Base-by-base conservation (phyloP, 2,888 invertebrate genomes). In the Clunio marinus region DNA sequence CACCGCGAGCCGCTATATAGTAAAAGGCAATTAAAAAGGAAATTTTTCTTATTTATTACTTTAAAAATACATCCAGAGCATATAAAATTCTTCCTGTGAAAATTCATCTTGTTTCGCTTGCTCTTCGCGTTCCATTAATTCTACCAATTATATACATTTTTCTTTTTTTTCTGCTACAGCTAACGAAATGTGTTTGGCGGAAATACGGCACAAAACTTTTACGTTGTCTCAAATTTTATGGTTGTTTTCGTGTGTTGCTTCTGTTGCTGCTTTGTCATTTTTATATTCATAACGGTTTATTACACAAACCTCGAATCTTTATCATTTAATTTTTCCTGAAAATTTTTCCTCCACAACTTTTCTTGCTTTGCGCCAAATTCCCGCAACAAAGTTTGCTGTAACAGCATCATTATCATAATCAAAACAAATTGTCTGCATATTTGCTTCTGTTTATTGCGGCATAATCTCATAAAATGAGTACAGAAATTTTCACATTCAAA, bases 11-110 rank as follows among this genome's bases (percentile, higher is more conserved):
- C 10, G 66, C 55, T 51, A 32, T 55, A 28, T 25, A 66, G 66
- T 25, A 32, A 51, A 51, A 57, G 46, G 66, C 66, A 66, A 66
- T 66, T 66, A 66, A 66, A 45, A 66, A 66, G 66, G 46, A 57
- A 57, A 57, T 57, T 57, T 57, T 57, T 57, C 57, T 27, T 27
- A 66, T 66, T 66, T 66, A 66, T 66, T 66, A 66, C 66, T 66
- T 66, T 66, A 66, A 66, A 66, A 66, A 66, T 45, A 66, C 51
- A 66, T 66, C 28, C 55, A 28, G 55, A 66, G 24, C 51, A 66
- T 55, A 66, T 41, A 57, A 57, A 57, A 51, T 20, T 37, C 35
- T 17, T 15, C 60, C 7, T 60, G 22, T 32, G 27, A 60, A 8
- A 25, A 63, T 41, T 25, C 62, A 41, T 35, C 62, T 41, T 35